Evolutionary conservation across 2,113 vertebrate species (phyloP), one percentile per base, ranked within the genome.

Genomic region (Sapajus apella): DNA sequence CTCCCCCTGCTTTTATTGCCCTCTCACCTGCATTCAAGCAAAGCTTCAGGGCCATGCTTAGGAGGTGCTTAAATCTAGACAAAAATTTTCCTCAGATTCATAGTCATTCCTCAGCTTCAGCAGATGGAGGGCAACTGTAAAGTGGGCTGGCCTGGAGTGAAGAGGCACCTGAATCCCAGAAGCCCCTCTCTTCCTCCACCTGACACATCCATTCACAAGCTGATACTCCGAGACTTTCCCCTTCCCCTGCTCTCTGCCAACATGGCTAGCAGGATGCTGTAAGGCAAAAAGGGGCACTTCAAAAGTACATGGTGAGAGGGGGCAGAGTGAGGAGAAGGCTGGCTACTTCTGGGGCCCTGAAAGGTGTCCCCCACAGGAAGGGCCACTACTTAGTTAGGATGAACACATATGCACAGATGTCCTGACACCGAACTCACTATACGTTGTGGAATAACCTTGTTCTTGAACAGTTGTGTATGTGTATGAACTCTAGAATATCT

Each of bases 31-130:
- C n/a, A 17, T 43, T 84, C 23, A 43, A 37, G 50, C 68, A 96
- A 84, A 83, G 83, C 52, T 61, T 95, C 58, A 50, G 56, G 40
- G 21, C 73, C n/a, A n/a, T 25, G 35, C 10, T 35, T 45, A 91
- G n/a, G 11, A 94, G 17, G 35, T 94, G 35, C 86, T 20, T 82
- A 79, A 82, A 90, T 81, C n/a, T 50, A 77, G 52, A 85, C n/a
- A 81, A 55, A 95, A 96, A 68, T 68, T 81, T 80, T 77, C 43
- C 90, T 70, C 89, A 77, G 61, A 95, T 82, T 91, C 91, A 81
- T 92, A 70, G 61, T 90, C 66, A 75, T 92, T 87, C 66, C 84
- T 95, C 32, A 77, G 37, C 87, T 93, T 76, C 40, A 73, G 50
- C n/a, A 77, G 55, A 17, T 45, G 56, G 76, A 85, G n/a, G 58